phyloP scores from a whole-genome alignment of 2,888 invertebrate species.

The Pterostichus madidus region DNA sequence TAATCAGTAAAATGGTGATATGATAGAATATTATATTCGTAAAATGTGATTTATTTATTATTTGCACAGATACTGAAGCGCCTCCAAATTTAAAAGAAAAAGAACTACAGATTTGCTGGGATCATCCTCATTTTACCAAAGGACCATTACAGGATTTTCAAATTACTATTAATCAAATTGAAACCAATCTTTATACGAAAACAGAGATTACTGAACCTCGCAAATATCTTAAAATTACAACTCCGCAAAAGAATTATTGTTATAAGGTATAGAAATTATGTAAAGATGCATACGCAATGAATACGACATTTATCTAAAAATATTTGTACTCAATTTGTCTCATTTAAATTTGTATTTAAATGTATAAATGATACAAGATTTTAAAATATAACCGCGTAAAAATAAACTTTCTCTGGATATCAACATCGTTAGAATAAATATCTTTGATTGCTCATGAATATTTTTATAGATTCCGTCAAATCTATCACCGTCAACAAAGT shows the following conservation, averaged over 20 bases:
- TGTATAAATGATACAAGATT: too few species aligned
- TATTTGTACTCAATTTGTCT: too few species aligned
- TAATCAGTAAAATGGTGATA: neutral
- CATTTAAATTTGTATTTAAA: too few species aligned
- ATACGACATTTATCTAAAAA: too few species aligned
- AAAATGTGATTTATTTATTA: neutral
- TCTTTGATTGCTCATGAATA: too few species aligned
- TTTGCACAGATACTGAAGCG: neutral
- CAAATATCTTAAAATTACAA: too few species aligned
- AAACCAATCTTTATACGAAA: neutral
- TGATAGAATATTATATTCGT: neutral
- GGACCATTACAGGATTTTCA: neutral
- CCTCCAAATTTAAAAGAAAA: constrained; percentile 16
- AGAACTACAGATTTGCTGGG: neutral
- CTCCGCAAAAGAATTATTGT: neutral
- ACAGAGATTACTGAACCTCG: neutral
- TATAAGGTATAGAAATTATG: neutral
- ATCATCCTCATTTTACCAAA: constrained; percentile 18
- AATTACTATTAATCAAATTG: constrained; percentile 13
- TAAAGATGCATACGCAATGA: neutral
- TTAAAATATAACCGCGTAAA: too few species aligned
- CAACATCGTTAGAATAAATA: too few species aligned
- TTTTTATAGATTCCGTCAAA: constrained; percentile 6
- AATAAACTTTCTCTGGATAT: too few species aligned
- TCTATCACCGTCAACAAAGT: constrained; percentile 22